Evolutionary conservation across 1,140 invertebrate genomes (phyloP), one percentile per base, ranked within the genome.

Genomic region (Drosophila truncata): DNA sequence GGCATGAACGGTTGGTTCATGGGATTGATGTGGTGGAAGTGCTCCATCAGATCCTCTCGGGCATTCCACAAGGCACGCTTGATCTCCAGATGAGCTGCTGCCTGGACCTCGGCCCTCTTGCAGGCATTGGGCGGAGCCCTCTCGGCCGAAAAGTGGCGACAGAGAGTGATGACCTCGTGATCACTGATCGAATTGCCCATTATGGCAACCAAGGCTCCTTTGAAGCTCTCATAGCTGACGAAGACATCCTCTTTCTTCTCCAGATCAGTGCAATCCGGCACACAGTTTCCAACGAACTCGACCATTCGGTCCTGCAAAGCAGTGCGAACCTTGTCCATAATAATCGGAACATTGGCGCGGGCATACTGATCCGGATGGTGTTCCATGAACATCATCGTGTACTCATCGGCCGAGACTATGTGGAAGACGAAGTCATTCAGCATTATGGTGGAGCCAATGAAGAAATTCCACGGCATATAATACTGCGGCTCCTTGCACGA

Each of bases 321-420:
- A 39, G 94, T 93, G 20, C 95, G 93, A 18, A 97, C 93, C 93
- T 97, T 97, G 35, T 95, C 93, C 94, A 97, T 94, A 44, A 97
- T 96, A 3, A 95, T 49, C 25, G 94, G 93, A 2, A 95, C 93
- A 82, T 97, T 95, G 5, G 96, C 93, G 93, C 95, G 95, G 0
- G 94, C 94, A 93, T 95, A 97, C 95, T 96, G 82, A 95, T 94
- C 97, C 94, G 77, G 92, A 92, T 97, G 93, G 18, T 95, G 85
- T 92, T 99, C 98, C 97, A 98, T 97, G 88, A 97, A 98, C 62
- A 95, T 94, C 41, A 98, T 93, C 7, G 96, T 96, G 93, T 98
- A 98, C 91, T 98, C 96, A 91, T 99, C 98, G 7, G 97, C 97
- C 37, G 95, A 95, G 13, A 95, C 94, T 5, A 98, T 92, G 64